Evolutionary conservation across 2,888 invertebrate species (phyloP), one percentile per base, ranked within the genome.

Genomic region (Macrophya annulata): DNA sequence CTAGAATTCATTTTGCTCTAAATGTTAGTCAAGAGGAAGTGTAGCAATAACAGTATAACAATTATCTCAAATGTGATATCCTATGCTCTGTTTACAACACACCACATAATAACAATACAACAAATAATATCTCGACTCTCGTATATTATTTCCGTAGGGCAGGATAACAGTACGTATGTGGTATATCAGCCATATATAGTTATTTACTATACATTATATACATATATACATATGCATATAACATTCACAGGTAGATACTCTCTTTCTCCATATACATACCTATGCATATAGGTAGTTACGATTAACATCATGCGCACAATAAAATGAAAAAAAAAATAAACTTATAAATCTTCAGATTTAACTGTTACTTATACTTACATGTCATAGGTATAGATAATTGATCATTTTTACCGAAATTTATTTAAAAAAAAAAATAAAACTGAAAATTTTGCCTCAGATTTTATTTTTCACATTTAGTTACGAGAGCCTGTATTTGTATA

Each of bases 1-100:
- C 81, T 21, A 51, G 81, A 59, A 81, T 81, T 43, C 62, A 81
- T 51, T 83, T 68, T 51, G 83, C 51, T 83, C 83, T 51, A 68
- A 71, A 68, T 83, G 65, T 48, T 83, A 83, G 68, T 83, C 68
- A 51, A 51, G 45, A 83, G 83, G 83, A 83, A 83, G 48, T 83
- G 71, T 83, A 68, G 68, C 68, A 83, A 68, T 83, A 83, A 71
- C 83, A 68, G 71, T 83, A 71, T 48, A 83, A 83, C 83, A 71
- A 83, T 83, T 83, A 83, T 83, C 83, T 83, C 10, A n/a, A 68
- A 48, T 45, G 9, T 68, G 83, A 83, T 83, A 83, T 83, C 21
- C 83, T 62, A 74, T 74, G n/a, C 74, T n/a, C 45, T 74, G 74
- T 43, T 43, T n/a, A 43, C 43, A 21, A 45, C 21, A 74, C 21